Evolutionary conservation across 1,140 invertebrate species (phyloP).

Genomic region (Oppia nitens): DNA sequence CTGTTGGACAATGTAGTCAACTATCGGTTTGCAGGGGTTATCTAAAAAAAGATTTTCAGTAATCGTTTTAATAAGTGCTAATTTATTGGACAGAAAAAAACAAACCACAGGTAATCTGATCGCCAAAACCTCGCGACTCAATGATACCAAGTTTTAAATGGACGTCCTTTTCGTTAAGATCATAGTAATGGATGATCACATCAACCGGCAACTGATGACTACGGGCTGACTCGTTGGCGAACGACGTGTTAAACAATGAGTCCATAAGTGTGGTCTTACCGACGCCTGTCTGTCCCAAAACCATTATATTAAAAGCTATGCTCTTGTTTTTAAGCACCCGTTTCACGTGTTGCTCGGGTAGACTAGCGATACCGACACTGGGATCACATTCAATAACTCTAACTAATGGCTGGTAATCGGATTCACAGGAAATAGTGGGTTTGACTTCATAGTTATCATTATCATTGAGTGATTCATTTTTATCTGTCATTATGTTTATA

Average conservation of each 20-base stretch:
- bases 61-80: slow-evolving; percentile 32
- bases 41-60: slow-evolving; percentile 3
- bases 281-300: slow-evolving; percentile 92
- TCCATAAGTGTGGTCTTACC: slow-evolving; percentile 99
- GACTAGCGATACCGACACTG: too few relatives aligned
- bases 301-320: slow-evolving; percentile 95
- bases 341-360: too few relatives aligned
- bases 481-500: too few relatives aligned
- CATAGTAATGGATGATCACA: slow-evolving; percentile 88
- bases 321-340: too few relatives aligned
- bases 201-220: slow-evolving; percentile 86
- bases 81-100: neutral
- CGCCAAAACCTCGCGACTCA: slow-evolving; percentile 95
- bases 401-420: too few relatives aligned
- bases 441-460: too few relatives aligned
- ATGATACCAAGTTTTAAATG: slow-evolving; percentile 86
- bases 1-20: slow-evolving; percentile 95
- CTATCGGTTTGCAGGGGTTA: slow-evolving; percentile 67
- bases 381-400: too few relatives aligned
- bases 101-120: slow-evolving; percentile 95
- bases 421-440: too few relatives aligned
- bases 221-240: slow-evolving; percentile 46
- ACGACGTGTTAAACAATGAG: slow-evolving; percentile 94
- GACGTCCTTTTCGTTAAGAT: slow-evolving; percentile 91
- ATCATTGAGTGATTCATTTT: too few relatives aligned